phyloP scores from a whole-genome alignment of 2,113 vertebrate genomes.

The Rhipidura dahli region DNA sequence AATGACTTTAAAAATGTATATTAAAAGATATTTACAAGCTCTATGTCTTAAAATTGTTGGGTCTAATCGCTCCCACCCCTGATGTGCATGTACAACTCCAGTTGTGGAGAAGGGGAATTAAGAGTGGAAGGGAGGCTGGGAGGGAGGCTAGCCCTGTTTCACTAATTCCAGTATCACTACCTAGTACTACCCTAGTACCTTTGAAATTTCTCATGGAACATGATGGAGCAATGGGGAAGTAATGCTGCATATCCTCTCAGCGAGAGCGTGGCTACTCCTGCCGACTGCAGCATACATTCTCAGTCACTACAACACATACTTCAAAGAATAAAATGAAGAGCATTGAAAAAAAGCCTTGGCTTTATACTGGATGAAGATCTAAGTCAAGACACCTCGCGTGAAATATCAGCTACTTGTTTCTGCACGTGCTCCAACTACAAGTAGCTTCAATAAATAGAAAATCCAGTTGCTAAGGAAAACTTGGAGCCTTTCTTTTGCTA shows the following conservation, averaged over 20 bases:
- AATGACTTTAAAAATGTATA: slow-evolving; percentile 64
- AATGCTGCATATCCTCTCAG: not conserved
- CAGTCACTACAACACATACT: slow-evolving; percentile 58
- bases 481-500: not conserved
- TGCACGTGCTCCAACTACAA: not conserved
- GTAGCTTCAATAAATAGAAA: slow-evolving; percentile 53
- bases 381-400: slow-evolving; percentile 24
- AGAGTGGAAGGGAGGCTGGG: not conserved
- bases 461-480: slow-evolving; percentile 55
- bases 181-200: slow-evolving; percentile 27
- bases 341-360: slow-evolving; percentile 27
- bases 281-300: slow-evolving; percentile 52
- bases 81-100: not conserved
- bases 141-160: not conserved
- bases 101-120: not conserved
- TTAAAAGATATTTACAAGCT: slow-evolving; percentile 70
- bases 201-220: slow-evolving; percentile 24
- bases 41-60: slow-evolving; percentile 16
- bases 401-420: slow-evolving; percentile 25
- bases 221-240: slow-evolving; percentile 13
- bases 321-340: slow-evolving; percentile 63
- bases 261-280: not conserved
- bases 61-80: slow-evolving; percentile 6
- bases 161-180: slow-evolving; percentile 12
- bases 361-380: slow-evolving; percentile 60